Evolutionary conservation across 23 tunicate genomes (phyloP).

Genomic region (Botrylloides violaceus): DNA sequence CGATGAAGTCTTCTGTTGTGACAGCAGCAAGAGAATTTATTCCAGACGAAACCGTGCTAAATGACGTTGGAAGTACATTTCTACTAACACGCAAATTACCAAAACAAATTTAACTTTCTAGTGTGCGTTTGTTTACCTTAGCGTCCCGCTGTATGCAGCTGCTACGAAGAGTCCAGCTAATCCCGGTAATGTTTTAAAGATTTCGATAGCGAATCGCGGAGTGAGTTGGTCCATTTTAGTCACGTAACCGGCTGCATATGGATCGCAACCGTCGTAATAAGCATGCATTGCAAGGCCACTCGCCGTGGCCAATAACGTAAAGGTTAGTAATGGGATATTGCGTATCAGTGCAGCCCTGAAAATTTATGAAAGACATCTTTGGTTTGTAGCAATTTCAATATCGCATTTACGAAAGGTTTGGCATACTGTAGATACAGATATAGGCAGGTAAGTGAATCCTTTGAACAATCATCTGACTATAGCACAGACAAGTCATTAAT

Average conservation of each 20-base stretch:
- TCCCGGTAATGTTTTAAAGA: conserved; percentile 45
- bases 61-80: background rate
- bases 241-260: conserved; percentile 5
- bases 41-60: conserved; percentile 63
- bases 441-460: no score
- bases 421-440: no score
- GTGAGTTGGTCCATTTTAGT: conserved; percentile 42
- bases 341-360: conserved; percentile 1
- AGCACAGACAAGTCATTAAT: no score
- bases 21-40: conserved; percentile 37
- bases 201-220: conserved; percentile 37
- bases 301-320: background rate
- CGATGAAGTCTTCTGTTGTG: conserved; percentile 31
- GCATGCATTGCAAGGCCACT: conserved; percentile 20
- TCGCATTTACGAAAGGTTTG: no score
- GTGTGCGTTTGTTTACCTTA: conserved; percentile 48
- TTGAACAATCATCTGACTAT: no score
- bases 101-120: background rate
- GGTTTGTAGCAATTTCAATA: no score
- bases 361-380: background rate
- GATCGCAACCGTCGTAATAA: conserved; percentile 53
- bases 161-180: conserved; percentile 65
- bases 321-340: background rate
- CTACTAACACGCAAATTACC: background rate
- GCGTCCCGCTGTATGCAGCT: conserved; percentile 55